phyloP scores from a whole-genome alignment of 1,140 invertebrate genomes.

The Ganaspis sp. region DNA sequence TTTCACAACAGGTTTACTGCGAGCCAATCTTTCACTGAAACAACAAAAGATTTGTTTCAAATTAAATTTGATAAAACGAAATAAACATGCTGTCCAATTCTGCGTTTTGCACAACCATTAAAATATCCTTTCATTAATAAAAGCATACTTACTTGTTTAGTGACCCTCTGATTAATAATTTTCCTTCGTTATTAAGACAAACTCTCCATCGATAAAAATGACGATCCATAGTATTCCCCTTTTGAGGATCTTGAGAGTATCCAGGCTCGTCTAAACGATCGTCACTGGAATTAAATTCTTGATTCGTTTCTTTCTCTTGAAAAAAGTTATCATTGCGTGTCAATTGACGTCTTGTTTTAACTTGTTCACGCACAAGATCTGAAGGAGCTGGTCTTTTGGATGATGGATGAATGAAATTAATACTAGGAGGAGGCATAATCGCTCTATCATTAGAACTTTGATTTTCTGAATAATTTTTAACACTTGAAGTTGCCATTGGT shows the following conservation, averaged over 20 bases:
- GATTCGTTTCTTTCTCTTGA: neutral
- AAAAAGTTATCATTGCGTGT: neutral
- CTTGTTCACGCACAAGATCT: neutral
- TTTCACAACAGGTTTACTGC: constrained; percentile 65
- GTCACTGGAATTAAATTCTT: neutral
- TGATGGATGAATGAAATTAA: neutral
- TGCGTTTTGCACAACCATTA: too few relatives aligned
- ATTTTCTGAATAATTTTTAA: constrained; percentile 41
- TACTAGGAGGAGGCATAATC: constrained; percentile 61
- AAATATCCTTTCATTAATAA: constrained; percentile 7
- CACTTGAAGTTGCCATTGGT: constrained; percentile 56
- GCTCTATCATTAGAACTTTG: constrained; percentile 32
- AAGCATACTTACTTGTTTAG: constrained; percentile 54
- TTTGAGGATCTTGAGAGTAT: neutral
- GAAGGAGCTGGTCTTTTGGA: neutral
- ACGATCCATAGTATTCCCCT: constrained; percentile 28
- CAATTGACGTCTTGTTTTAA: neutral
- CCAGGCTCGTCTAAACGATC: constrained; percentile 19
- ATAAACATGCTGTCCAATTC: too few relatives aligned
- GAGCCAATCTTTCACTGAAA: constrained; percentile 59
- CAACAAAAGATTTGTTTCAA: neutral
- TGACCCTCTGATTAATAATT: constrained; percentile 65
- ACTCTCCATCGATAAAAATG: constrained; percentile 63
- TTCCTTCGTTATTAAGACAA: constrained; percentile 53
- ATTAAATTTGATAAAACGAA: constrained; percentile 17